Evolutionary conservation across 2,888 invertebrate genomes (phyloP), one percentile per base, ranked within the genome.

Genomic region (Drosophila algonquin): DNA sequence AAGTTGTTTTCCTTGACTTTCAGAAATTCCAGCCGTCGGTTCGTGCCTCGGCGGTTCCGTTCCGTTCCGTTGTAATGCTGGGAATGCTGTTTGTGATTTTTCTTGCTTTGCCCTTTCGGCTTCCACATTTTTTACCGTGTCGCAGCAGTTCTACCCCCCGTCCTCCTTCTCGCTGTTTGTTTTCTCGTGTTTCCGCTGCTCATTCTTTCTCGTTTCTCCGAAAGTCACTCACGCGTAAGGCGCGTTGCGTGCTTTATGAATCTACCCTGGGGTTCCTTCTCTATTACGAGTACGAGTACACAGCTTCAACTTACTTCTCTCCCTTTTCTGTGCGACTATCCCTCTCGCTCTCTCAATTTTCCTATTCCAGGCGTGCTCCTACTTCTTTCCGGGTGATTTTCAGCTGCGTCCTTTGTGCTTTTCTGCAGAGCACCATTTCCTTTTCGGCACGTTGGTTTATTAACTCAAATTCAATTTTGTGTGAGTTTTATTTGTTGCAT

Each of bases 1-100:
- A 3, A 3, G 21, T 21, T 21, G 46, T 45, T 47, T 55, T 27
- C 18, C 24, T 46, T 35, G 56, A 56, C 64, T 40, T 47, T 40
- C 46, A 16, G 58, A 71, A 48, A 70, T 55, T 72, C 58, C 57
- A 54, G 53, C 50, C 47, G 54, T 58, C 58, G 35, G 45, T 48
- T 51, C 40, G 75, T 65, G 55, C 67, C 55, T 50, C 63, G 57
- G 54, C 62, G 68, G 63, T 80, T 70, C 24, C 24, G 24, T 24
- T 24, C 24, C 24, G 24, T 5, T 24, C 24, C 70, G 64, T 80
- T 68, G 80, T 63, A 67, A 77, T 76, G 73, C 51, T 55, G n/a
- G 79, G 83, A 86, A 83, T 83, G 79, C 75, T 83, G 83, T 77
- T 83, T 83, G 77, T 83, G 86, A 83, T 83, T 83, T 83, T 73